A percentile compares a stretch with the other conserved stretches of the same genome.
Evolutionary conservation across 2,888 invertebrate genomes (phyloP).

Genomic region (Machimus rusticus): DNA sequence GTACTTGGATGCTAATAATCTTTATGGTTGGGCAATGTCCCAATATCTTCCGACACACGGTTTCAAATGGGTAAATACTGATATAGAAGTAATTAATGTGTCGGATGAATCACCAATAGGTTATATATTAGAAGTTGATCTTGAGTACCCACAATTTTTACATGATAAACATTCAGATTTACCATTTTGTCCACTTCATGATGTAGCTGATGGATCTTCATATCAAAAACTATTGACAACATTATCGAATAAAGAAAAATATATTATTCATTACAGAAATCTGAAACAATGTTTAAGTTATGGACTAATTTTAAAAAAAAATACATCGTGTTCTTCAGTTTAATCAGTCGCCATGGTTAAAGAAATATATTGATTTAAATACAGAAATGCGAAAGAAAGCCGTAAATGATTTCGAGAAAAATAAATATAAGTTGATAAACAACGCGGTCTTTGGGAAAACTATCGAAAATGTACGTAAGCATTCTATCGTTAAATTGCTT

Average conservation of each 20-base stretch:
- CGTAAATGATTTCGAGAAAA: background rate
- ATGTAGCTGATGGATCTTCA: constrained; percentile 43
- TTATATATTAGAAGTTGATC: constrained; percentile 54
- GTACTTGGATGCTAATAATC: constrained; percentile 48
- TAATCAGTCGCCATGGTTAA: too few species aligned
- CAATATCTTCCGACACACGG: constrained; percentile 47
- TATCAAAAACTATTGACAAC: constrained; percentile 51
- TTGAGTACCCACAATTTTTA: constrained; percentile 43
- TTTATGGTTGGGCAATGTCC: constrained; percentile 47
- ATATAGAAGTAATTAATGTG: background rate
- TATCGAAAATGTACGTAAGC: background rate
- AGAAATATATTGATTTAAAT: too few species aligned
- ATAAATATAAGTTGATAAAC: background rate
- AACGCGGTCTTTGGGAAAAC: background rate
- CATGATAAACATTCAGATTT: constrained; percentile 51
- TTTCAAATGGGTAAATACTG: constrained; percentile 48
- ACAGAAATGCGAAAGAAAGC: too few species aligned
- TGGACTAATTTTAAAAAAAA: background rate
- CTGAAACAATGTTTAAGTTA: constrained; percentile 51
- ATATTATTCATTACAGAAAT: constrained; percentile 55
- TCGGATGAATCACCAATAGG: constrained; percentile 45
- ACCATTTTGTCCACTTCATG: constrained; percentile 52
- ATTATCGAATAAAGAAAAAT: constrained; percentile 50
- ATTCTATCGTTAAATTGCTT: background rate
- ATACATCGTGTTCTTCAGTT: background rate